Evolutionary conservation across 1,140 invertebrate genomes (phyloP).

Genomic region (Drosophila paulistorum): DNA sequence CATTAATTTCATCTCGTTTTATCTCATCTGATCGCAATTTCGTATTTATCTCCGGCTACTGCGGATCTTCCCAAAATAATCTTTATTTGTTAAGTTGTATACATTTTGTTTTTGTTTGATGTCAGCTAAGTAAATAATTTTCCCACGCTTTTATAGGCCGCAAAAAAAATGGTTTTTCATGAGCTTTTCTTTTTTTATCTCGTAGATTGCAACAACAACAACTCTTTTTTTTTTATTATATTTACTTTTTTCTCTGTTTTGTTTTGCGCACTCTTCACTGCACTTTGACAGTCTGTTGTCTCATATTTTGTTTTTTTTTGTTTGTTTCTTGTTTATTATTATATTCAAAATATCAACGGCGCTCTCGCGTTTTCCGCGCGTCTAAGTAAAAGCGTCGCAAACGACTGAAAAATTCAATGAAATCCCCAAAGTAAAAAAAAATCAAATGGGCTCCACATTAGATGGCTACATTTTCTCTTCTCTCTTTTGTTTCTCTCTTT

Average conservation of each 20-base stretch:
- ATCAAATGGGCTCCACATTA: slow-evolving; percentile 40
- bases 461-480: slow-evolving; percentile 22
- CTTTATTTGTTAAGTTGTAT: slow-evolving; percentile 41
- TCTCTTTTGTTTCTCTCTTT: background rate
- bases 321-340: slow-evolving; percentile 32
- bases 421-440: slow-evolving; percentile 31
- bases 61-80: background rate
- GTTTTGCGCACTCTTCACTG: slow-evolving; percentile 45
- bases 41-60: slow-evolving; percentile 16
- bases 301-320: slow-evolving; percentile 63
- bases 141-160: slow-evolving; percentile 65
- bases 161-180: slow-evolving; percentile 52
- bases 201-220: slow-evolving; percentile 18
- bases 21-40: background rate
- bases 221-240: slow-evolving; percentile 19
- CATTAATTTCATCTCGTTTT: slow-evolving; percentile 19
- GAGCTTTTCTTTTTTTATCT: slow-evolving; percentile 53
- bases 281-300: slow-evolving; percentile 43
- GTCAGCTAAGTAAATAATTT: slow-evolving; percentile 56
- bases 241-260: slow-evolving; percentile 16
- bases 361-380: slow-evolving; percentile 44
- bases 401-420: slow-evolving; percentile 68
- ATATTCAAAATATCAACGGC: slow-evolving; percentile 25
- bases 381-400: slow-evolving; percentile 62
- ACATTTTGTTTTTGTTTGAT: slow-evolving; percentile 12